phyloP scores from a whole-genome alignment of 2,797 vertebrate genomes.

The Ambastaia sidthimunki region DNA sequence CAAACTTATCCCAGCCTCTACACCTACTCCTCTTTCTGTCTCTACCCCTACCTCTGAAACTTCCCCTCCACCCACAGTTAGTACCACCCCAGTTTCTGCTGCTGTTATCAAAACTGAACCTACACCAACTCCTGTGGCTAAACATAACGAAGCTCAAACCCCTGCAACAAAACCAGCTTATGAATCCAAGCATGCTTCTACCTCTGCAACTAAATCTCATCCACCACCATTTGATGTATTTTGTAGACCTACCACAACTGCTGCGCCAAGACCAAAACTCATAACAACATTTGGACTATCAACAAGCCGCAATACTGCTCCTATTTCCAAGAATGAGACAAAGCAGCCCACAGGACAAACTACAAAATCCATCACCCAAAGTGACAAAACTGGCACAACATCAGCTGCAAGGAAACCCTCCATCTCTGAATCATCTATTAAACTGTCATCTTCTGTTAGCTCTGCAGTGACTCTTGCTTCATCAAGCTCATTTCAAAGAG shows the following conservation, averaged over 20 bases:
- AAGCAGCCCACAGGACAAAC: conserved; percentile 47
- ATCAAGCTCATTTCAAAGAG: background rate
- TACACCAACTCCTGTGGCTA: conserved; percentile 36
- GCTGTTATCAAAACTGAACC: conserved; percentile 17
- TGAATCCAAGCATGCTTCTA: conserved; percentile 29
- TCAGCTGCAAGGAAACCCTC: conserved; percentile 49
- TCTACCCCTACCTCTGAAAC: conserved; percentile 45
- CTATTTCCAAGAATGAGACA: conserved; percentile 52
- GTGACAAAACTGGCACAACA: conserved; percentile 32
- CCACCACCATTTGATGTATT: conserved; percentile 10
- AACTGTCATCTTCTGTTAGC: conserved; percentile 53
- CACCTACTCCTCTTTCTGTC: background rate
- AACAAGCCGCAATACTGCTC: conserved; percentile 58
- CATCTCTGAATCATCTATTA: conserved; percentile 50
- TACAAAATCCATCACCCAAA: conserved; percentile 44
- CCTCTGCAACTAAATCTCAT: conserved; percentile 13
- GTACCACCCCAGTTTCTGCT: conserved; percentile 40
- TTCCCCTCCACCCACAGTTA: conserved; percentile 52
- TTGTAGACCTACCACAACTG: conserved; percentile 5
- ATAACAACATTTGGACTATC: conserved; percentile 62
- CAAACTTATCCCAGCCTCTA: conserved; percentile 17
- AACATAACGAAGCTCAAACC: conserved; percentile 39
- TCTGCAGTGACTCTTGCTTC: conserved; percentile 33
- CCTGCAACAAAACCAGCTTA: conserved; percentile 20
- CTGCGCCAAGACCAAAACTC: conserved; percentile 53